These are phyloP conservation scores for Drosophila kurseongensis DNA, from an alignment of 1,140 invertebrate genomes.

Conservation along the genomic window DNA sequence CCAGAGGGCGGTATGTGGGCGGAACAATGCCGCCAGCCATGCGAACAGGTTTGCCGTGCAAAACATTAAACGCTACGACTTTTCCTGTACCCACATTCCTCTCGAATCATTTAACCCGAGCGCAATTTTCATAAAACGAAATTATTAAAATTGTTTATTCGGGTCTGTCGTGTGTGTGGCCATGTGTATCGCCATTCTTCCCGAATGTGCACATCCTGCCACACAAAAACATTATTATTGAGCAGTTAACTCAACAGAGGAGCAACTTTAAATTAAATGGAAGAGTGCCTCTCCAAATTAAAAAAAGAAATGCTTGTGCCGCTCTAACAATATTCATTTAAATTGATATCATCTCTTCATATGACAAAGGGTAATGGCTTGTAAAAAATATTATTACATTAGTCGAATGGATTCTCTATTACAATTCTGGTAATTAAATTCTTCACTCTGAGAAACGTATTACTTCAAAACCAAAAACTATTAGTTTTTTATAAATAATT, in stretches of 20 bases:
- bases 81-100: conserved; percentile 63
- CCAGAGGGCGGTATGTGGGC: neutral
- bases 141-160: conserved; percentile 80
- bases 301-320: neutral
- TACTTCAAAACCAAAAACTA: too few relatives aligned
- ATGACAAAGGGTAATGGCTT: neutral
- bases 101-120: conserved; percentile 78
- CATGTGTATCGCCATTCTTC: conserved; percentile 2
- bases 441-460: too few relatives aligned
- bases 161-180: conserved; percentile 31
- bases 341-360: conserved; percentile 1
- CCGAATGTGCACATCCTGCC: conserved; percentile 3
- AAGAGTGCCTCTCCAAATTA: conserved; percentile 15
- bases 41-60: conserved; percentile 47
- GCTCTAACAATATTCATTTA: neutral
- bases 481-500: too few relatives aligned
- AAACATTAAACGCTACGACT: conserved; percentile 74
- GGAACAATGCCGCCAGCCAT: conserved; percentile 17
- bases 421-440: too few relatives aligned
- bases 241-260: conserved; percentile 24
- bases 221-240: conserved; percentile 39
- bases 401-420: too few relatives aligned
- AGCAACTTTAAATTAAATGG: conserved; percentile 41
- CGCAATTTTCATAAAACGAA: conserved; percentile 80
- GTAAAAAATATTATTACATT: too few relatives aligned